Evolutionary conservation across 2,113 vertebrate genomes (phyloP), one percentile per base, ranked within the genome.

Genomic region (Pangasianodon hypophthalmus): DNA sequence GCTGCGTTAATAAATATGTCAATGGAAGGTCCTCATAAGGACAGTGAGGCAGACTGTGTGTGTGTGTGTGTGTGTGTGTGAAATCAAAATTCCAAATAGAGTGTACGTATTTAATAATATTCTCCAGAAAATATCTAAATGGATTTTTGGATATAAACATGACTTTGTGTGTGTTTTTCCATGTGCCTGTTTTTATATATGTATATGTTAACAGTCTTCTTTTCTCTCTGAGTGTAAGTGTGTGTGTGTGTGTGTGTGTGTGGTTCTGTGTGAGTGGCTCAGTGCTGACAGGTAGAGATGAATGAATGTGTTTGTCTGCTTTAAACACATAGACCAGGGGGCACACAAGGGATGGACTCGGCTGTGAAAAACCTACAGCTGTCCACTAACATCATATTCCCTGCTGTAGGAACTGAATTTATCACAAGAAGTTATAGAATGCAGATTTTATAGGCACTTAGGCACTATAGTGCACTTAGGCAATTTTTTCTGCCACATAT

Each of bases 301-400:
- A 46, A 84, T 81, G 79, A 37, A 82, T 84, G 86, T 56, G 73
- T 89, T 85, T 88, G 85, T 81, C 85, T 89, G 73, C 32, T 83
- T 71, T 89, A 90, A 91, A 82, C 79, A 91, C 79, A 91, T 82
- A 91, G 79, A 86, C 84, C 54, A 54, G 44, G 88, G 80, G 88
- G 88, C 85, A 90, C 44, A 67, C 89, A 80, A 92, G 92, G 79
- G 60, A 58, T 24, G 71, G 84, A 85, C 87, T 85, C 54, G 24
- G 64, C 62, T 9, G 81, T 89, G 79, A 77, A 54, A 52, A 32
- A 87, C 52, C 19, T 73, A 64, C 50, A 84, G 64, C 81, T 85
- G 81, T 48, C 81, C 88, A 89, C 81, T 64, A 50, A 18, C 88
- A 56, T 71, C 44, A 62, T 32, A 37, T 54, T 84, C 32, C 32